Evolutionary conservation across 2,888 invertebrate species (phyloP), one percentile per base, ranked within the genome.

Genomic region (Hetaerina titia): DNA sequence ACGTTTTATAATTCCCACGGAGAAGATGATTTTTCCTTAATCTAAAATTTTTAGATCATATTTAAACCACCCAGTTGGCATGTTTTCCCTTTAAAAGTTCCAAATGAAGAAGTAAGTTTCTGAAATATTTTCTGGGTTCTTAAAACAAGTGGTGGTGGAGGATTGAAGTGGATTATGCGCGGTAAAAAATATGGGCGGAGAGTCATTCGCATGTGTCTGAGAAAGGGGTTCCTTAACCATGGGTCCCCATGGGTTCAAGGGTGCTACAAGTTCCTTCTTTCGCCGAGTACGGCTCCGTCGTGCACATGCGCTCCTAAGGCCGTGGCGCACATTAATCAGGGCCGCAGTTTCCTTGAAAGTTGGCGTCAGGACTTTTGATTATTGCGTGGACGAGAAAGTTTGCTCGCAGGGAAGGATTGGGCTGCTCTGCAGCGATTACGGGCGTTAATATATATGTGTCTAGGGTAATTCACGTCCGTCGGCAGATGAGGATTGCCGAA

Each of bases 311-410:
- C 81, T 13, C 81, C 31, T 25, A 11, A 15, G 74, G 69, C 13
- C 19, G 63, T 25, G 25, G 64, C 22, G 19, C 69, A 69, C 60
- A 92, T 92, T 92, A 92, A 92, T 92, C 92, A 64, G 58, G 22
- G n/a, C 57, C 45, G 88, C 88, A n/a, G 63, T 63, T 60, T 56
- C n/a, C 92, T 92, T 92, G 22, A 31, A 89, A 89, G 89, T 89
- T 89, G 58, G 89, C 89, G 89, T 31, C 64, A n/a, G 31, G 22
- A 64, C 90, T 58, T 56, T 58, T 74, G 92, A 92, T 92, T 92
- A 92, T 69, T 69, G 81, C 81, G 81, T 81, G 74, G 92, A 69
- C 89, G 89, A 58, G 92, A 56, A 56, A 69, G 90, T 64, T 92
- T 22, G 69, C 56, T 31, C n/a, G 92, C 22, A 11, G 92, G 31